Evolutionary conservation across 2,797 vertebrate species (phyloP), one percentile per base, ranked within the genome.

Genomic region (Typhlichthys subterraneus): DNA sequence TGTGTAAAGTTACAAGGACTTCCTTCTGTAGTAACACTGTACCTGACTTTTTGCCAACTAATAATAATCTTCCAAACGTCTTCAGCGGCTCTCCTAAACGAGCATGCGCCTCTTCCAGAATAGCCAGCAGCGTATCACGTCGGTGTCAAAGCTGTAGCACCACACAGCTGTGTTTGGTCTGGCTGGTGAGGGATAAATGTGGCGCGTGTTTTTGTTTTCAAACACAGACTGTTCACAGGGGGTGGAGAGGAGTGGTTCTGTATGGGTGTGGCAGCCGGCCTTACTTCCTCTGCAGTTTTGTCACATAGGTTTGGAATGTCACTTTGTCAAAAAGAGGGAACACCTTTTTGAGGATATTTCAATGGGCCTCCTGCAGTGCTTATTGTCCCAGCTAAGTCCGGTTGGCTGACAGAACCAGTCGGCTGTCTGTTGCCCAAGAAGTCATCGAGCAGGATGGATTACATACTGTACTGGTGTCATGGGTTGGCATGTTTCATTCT

Each of bases 161-260:
- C 12, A 17, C 88, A 90, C 88, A 90, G 88, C 90, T 90, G 88
- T 88, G 84, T 90, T 91, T 90, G 81, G 69, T 53, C 59, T 53
- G 3, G 51, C 52, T 13, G 50, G 71, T 59, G 38, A 42, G 66
- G 69, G 69, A 75, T 75, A 62, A 82, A 83, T 71, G 63, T 49
- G 67, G 55, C 23, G 58, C n/a, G 33, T 2, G 54, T 12, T 57
- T 82, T 88, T 89, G 85, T 85, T 84, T 89, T 81, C 17, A 61
- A 76, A 45, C n/a, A 61, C 52, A 57, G 80, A 75, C 79, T 66
- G 59, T 81, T 86, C 72, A 78, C 81, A 85, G 59, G 45, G 57
- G 56, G 78, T 78, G 80, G 80, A 69, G 84, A 86, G 72, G 62
- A 77, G 77, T 80, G 75, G 70, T 70, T 83, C 77, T 45, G 12